These are phyloP conservation scores for Megastigmus dorsalis DNA, from an alignment of 2,888 invertebrate genomes.

Conservation along the genomic window DNA sequence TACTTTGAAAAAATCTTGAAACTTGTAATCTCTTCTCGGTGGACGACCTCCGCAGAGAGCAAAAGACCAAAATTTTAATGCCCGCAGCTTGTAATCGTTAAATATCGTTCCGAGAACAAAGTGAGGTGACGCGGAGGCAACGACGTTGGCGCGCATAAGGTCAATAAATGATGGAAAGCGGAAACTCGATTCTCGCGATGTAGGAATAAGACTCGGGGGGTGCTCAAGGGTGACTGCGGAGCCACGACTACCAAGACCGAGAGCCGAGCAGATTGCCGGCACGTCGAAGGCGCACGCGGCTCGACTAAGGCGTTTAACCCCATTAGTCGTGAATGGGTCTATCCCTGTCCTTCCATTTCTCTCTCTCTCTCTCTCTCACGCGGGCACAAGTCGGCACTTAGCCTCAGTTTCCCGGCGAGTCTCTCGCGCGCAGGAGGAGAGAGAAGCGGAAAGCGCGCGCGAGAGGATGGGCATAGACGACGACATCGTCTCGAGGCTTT, in stretches of 20 bases:
- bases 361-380: slow-evolving; percentile 33
- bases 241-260: too few relatives aligned
- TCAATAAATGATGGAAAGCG: background rate
- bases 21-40: too few relatives aligned
- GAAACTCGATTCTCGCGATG: background rate
- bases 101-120: too few relatives aligned
- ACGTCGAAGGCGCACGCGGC: slow-evolving; percentile 12
- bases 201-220: background rate
- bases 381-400: slow-evolving; percentile 43
- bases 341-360: slow-evolving; percentile 52
- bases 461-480: too few relatives aligned
- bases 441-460: slow-evolving; percentile 59
- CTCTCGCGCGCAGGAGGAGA: slow-evolving; percentile 59
- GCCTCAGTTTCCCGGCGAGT: slow-evolving; percentile 57
- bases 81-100: too few relatives aligned
- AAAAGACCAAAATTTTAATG: too few relatives aligned
- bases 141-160: too few relatives aligned
- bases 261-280: slow-evolving; percentile 41
- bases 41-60: too few relatives aligned
- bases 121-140: too few relatives aligned
- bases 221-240: slow-evolving; percentile 2
- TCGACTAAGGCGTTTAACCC: slow-evolving; percentile 72
- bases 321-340: slow-evolving; percentile 71
- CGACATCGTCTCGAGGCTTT: slow-evolving; percentile 68
- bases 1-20: too few relatives aligned